Evolutionary conservation across 2,888 invertebrate genomes (phyloP).

Genomic region (Eupithecia dodoneata): DNA sequence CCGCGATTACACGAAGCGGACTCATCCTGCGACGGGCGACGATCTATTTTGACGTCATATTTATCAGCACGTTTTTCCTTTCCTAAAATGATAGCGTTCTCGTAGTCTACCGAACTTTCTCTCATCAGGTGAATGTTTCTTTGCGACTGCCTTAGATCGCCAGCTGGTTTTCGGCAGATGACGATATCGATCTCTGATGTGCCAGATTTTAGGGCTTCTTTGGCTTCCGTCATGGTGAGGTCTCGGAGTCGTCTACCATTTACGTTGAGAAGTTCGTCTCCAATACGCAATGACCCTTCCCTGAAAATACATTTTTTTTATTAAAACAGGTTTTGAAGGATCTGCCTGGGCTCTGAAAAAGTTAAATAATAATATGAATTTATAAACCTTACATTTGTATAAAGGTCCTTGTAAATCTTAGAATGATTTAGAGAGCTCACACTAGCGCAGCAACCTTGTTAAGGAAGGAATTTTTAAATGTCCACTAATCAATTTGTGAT

Average conservation of each 20-base stretch:
- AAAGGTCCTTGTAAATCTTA: not conserved
- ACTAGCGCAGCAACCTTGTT: not conserved
- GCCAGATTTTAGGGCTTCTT: conserved; percentile 86
- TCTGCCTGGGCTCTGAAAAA: not conserved
- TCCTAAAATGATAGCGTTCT: conserved; percentile 84
- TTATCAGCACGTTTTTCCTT: conserved; percentile 77
- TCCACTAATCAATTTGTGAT: not conserved
- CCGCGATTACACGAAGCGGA: conserved; percentile 76
- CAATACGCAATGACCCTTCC: conserved; percentile 86
- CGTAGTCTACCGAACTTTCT: conserved; percentile 89
- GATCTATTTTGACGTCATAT: conserved; percentile 87
- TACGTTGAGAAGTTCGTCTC: conserved; percentile 89
- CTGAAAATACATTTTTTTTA: conserved; percentile 58
- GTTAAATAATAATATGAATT: not conserved
- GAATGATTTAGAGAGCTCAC: not conserved
- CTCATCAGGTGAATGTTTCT: conserved; percentile 74
- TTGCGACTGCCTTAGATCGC: conserved; percentile 59
- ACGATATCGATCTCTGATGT: conserved; percentile 87
- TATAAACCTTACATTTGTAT: not conserved
- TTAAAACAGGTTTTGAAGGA: not conserved
- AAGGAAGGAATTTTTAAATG: not conserved
- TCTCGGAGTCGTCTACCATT: conserved; percentile 88
- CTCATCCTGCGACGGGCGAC: conserved; percentile 85
- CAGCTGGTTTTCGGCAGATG: conserved; percentile 75
- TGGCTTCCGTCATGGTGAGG: conserved; percentile 86